Evolutionary conservation across 2,113 vertebrate genomes (phyloP).

Genomic region (Okapia johnstoni): DNA sequence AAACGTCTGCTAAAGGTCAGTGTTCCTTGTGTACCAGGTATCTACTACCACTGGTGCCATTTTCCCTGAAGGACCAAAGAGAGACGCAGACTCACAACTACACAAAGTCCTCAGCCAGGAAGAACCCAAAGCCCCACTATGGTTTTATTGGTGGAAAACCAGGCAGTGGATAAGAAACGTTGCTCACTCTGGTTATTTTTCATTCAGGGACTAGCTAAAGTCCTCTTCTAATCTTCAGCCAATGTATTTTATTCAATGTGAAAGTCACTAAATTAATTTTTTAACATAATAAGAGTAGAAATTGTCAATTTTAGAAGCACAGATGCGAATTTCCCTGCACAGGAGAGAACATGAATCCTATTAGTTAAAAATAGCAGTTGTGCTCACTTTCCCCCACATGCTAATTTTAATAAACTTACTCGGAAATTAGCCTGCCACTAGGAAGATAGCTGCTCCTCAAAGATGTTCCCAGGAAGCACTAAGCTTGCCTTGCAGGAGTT

Average conservation of each 20-base stretch:
- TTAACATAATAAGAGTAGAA: slow-evolving; percentile 65
- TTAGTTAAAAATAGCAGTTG: slow-evolving; percentile 73
- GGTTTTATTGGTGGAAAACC: not conserved
- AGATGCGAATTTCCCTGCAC: slow-evolving; percentile 59
- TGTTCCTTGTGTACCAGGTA: not conserved
- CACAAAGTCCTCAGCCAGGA: not conserved
- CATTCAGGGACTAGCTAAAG: slow-evolving; percentile 43
- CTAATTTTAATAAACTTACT: slow-evolving; percentile 77
- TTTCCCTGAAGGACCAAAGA: not conserved
- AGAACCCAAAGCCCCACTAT: not conserved
- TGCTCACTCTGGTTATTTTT: slow-evolving; percentile 12
- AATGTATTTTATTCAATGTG: slow-evolving; percentile 45
- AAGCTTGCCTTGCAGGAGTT: slow-evolving; percentile 47
- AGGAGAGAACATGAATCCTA: slow-evolving; percentile 71
- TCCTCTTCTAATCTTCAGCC: slow-evolving; percentile 24
- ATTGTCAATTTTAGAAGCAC: slow-evolving; percentile 69
- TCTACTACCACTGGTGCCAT: not conserved
- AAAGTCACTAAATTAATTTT: slow-evolving; percentile 62
- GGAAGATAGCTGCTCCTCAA: slow-evolving; percentile 67
- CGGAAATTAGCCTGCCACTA: slow-evolving; percentile 72
- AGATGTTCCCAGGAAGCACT: slow-evolving; percentile 47
- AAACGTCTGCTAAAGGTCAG: not conserved
- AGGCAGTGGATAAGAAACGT: not conserved
- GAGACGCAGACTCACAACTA: not conserved
- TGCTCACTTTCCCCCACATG: slow-evolving; percentile 54